A percentile compares a stretch with the other conserved stretches of the same genome.
Evolutionary conservation across 2,797 vertebrate genomes (phyloP).

Genomic region (Neostethus bicornis): DNA sequence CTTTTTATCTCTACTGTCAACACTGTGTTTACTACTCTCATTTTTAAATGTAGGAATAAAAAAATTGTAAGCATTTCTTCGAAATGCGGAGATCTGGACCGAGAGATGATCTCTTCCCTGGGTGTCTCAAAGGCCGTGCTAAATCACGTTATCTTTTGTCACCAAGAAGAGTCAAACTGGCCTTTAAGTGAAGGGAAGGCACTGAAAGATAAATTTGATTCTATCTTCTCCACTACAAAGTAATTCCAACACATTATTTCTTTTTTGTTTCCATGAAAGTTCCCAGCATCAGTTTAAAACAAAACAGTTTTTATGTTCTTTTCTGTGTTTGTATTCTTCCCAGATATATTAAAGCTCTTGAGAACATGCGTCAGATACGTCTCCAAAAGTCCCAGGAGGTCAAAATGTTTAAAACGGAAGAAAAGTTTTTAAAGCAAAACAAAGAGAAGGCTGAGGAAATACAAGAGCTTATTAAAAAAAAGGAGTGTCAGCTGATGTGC

Average conservation of each 20-base stretch:
- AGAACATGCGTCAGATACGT: constrained; percentile 89
- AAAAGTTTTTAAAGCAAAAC: constrained; percentile 93
- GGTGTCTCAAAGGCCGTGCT: constrained; percentile 95
- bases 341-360: constrained; percentile 97
- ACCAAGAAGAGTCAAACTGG: constrained; percentile 99
- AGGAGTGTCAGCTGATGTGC: constrained; percentile 87
- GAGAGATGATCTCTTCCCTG: constrained; percentile 93
- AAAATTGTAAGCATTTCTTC: constrained; percentile 90
- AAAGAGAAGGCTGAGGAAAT: constrained; percentile 96
- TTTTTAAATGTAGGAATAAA: constrained; percentile 85
- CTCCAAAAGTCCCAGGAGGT: constrained; percentile 83
- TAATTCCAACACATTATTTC: constrained; percentile 59
- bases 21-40: too few species aligned
- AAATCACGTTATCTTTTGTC: constrained; percentile 97
- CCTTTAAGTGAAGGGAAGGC: constrained; percentile 94
- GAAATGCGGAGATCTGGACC: constrained; percentile 94
- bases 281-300: too few species aligned
- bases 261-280: background rate
- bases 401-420: constrained; percentile 87
- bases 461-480: constrained; percentile 80
- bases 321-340: background rate
- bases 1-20: background rate
- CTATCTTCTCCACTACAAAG: constrained; percentile 98
- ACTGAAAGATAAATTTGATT: constrained; percentile 97
- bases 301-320: background rate